Percentiles rank a stretch among this genome's conserved stretches.
phyloP scores from a whole-genome alignment of 2,888 invertebrate genomes.

The Sesia apiformis region DNA sequence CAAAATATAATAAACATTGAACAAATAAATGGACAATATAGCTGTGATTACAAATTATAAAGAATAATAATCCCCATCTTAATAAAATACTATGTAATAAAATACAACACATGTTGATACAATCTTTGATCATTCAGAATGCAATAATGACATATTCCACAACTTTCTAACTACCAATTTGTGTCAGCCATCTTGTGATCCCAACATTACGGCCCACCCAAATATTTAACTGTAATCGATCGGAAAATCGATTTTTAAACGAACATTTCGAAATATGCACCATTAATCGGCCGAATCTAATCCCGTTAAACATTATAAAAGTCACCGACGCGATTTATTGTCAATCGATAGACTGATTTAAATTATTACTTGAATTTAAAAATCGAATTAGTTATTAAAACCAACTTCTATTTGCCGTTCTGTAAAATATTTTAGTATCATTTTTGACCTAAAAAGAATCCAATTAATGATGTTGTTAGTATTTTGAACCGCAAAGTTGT shows the following conservation, averaged over 20 bases:
- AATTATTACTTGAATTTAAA: not conserved
- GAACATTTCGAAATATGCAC: slow-evolving; percentile 32
- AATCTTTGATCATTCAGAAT: not conserved
- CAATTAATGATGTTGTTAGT: no score
- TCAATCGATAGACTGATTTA: slow-evolving; percentile 38
- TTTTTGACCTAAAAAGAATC: no score
- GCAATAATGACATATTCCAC: not conserved
- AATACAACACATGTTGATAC: not conserved
- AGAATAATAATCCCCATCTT: no score
- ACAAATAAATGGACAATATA: no score
- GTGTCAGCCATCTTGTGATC: slow-evolving; percentile 26
- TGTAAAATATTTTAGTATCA: not conserved
- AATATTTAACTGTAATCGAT: slow-evolving; percentile 44
- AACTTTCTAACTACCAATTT: slow-evolving; percentile 26
- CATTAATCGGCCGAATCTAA: slow-evolving; percentile 42
- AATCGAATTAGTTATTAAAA: not conserved
- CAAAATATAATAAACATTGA: no score
- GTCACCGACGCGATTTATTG: slow-evolving; percentile 49
- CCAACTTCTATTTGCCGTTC: not conserved
- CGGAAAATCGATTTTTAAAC: slow-evolving; percentile 42
- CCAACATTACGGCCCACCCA: slow-evolving; percentile 28
- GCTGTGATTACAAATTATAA: no score
- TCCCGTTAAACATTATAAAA: slow-evolving; percentile 50
- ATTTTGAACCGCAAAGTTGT: no score
- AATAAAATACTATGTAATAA: not conserved